Percentiles rank a stretch among this genome's conserved stretches.
Conservation (phyloP, 2,113 vertebrate species). For the rabbit (Oryctolagus cuniculus) region mOryCun1.1 NC_091442.1:38606001-38606500, state of each 20-base stretch:
- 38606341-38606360: background rate
- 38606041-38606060: background rate
- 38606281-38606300: background rate
- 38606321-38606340: background rate
- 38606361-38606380: background rate
- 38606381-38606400: background rate
- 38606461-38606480: background rate
- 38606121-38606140: background rate
- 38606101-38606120: background rate
- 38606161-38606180: background rate
- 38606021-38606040: background rate
- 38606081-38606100: background rate
- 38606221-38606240: background rate
- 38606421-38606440: background rate
- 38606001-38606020: conserved; percentile 4
- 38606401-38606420: background rate
- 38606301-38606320: background rate
- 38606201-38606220: background rate
- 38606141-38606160: background rate
- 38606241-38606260: background rate
- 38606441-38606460: background rate
- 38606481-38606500: conserved; percentile 19
- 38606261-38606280: background rate
- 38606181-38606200: background rate
- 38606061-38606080: conserved; percentile 25